A percentile compares a stretch with the other conserved stretches of the same genome.
These are phyloP conservation scores for Anser cygnoides DNA, from an alignment of 2,113 vertebrate genomes.

Conservation along the genomic window DNA sequence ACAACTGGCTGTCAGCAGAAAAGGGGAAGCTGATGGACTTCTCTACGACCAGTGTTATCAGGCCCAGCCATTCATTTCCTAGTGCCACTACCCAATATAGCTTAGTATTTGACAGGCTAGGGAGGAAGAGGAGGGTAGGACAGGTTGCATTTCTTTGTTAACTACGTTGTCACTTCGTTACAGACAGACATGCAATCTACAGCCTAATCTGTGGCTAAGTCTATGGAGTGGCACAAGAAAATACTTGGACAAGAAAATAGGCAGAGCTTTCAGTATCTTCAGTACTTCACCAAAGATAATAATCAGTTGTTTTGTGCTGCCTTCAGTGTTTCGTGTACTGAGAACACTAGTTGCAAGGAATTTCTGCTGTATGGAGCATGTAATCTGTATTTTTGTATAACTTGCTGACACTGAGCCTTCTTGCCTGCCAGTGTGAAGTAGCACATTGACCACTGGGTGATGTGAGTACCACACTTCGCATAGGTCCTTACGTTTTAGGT, in stretches of 20 bases:
- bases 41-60: not conserved
- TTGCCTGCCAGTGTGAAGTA: not conserved
- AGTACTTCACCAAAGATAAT: not conserved
- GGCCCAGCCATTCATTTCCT: not conserved
- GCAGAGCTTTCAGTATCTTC: not conserved
- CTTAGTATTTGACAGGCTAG: not conserved
- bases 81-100: not conserved
- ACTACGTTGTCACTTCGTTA: not conserved
- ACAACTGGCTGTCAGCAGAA: not conserved
- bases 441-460: not conserved
- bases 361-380: not conserved
- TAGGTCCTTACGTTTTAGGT: not conserved
- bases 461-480: not conserved
- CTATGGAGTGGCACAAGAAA: not conserved
- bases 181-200: not conserved
- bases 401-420: not conserved
- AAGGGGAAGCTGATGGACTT: not conserved
- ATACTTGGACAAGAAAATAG: not conserved
- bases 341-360: not conserved
- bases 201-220: not conserved
- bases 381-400: not conserved
- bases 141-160: not conserved
- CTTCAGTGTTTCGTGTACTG: not conserved
- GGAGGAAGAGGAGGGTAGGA: not conserved
- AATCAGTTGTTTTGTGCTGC: not conserved